Evolutionary conservation across 2,113 vertebrate species (phyloP).

Genomic region (Toxostoma redivivum): DNA sequence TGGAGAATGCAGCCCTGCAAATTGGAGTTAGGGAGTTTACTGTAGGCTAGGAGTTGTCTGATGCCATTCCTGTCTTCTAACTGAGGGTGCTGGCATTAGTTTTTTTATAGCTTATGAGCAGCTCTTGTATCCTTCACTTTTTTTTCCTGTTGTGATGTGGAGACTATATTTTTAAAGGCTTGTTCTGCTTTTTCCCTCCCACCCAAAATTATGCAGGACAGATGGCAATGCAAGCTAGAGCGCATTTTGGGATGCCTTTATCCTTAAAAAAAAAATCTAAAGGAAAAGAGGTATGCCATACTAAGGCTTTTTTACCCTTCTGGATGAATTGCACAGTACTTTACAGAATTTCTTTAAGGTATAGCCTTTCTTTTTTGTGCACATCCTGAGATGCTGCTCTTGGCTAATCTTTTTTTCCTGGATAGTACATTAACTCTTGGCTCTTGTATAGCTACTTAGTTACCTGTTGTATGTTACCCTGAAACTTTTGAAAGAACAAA

Average conservation of each 20-base stretch:
- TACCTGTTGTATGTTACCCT: background rate
- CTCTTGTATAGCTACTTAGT: background rate
- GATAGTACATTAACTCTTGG: background rate
- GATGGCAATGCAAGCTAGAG: constrained; percentile 1
- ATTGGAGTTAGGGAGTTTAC: background rate
- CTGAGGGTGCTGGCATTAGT: background rate
- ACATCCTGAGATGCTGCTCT: background rate
- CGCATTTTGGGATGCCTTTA: background rate
- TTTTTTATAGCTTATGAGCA: background rate
- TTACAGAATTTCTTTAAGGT: background rate
- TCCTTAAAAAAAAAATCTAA: background rate
- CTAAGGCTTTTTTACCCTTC: background rate
- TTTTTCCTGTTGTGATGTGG: background rate
- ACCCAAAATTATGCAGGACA: constrained; percentile 16
- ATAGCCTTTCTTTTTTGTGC: background rate
- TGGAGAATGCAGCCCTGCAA: background rate
- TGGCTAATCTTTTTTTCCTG: background rate
- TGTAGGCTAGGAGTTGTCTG: background rate
- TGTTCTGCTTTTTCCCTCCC: background rate
- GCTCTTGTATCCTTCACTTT: background rate
- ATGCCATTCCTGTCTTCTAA: background rate
- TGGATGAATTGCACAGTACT: background rate
- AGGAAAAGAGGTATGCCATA: background rate
- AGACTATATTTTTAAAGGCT: background rate
- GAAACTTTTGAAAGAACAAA: background rate